Evolutionary conservation across 2,113 vertebrate species (phyloP), one percentile per base, ranked within the genome.

Genomic region (Rousettus leschenaultii): DNA sequence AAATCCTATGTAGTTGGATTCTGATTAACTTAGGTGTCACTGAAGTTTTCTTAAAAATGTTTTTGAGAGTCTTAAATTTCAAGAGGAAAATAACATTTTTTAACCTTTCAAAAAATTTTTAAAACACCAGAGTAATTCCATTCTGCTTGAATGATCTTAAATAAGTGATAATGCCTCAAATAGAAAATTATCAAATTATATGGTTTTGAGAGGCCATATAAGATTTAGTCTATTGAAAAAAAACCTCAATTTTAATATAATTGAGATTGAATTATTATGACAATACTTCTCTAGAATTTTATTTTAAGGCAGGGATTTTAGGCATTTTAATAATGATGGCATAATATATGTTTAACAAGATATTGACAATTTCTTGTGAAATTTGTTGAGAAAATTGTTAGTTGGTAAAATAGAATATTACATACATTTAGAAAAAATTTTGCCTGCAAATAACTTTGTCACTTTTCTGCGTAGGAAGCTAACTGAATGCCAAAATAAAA

Each of bases 301-400:
- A 53, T 80, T 79, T 71, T 95, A 89, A 80, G n/a, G 15, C 43
- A 91, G 87, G 13, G 57, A 55, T 8, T 57, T 84, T 45, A 95
- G 15, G 45, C 53, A 77, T 80, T 95, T 88, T 93, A 48, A 84
- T 80, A 91, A 68, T 78, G 48, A 78, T 65, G 10, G 1, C 30
- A 48, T 26, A 73, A 45, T 78, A 19, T 16, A 33, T 45, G 45
- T 82, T 65, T 86, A 71, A 80, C 16, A 70, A 88, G 19, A 38
- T 75, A 71, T 38, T 65, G 24, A 74, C 1, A 65, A 75, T 68
- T 80, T 16, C 11, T 91, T 82, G 15, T 59, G 40, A 79, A 10
- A 75, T 90, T 86, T 94, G 59, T 65, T 94, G 45, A 71, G 57
- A 63, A 92, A 95, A 92, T 86, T 71, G 7, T 89, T 24, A 43